Evolutionary conservation across 2,113 vertebrate genomes (phyloP), one percentile per base, ranked within the genome.

Genomic region (Struthidea cinerea): DNA sequence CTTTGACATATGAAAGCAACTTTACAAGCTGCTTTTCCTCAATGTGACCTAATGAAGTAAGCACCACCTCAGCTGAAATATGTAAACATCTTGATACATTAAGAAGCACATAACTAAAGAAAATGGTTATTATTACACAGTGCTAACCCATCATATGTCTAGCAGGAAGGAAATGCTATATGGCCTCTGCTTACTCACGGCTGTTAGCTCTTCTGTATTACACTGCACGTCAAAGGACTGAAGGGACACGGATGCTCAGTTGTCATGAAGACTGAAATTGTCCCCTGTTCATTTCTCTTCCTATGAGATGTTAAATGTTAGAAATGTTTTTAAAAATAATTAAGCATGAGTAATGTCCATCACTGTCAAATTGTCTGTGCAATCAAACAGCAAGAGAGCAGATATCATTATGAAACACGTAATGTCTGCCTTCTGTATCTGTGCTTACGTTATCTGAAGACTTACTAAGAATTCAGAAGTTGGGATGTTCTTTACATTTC

Each of bases 1-100:
- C 93, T 90, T 15, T 97, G 96, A 97, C 96, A 90, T 93, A 94
- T 89, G 85, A 97, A 98, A 98, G 94, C 89, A 97, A 98, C 96
- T 97, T 97, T 91, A 95, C 94, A 86, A 94, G 91, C 52, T 95
- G 91, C 44, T 96, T 96, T 97, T 93, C 86, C 92, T 65, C 70
- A 95, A 75, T 79, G 88, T 78, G 81, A 97, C 90, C 97, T 94
- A 97, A 97, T 95, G 95, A 94, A 95, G 96, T 97, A 98, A 96
- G 88, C 77, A 92, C 60, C 71, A 93, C 89, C 95, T 97, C 95
- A 90, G 74, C 87, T 97, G 83, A 97, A 97, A 96, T 82, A 94
- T 20, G 77, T 90, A 97, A 95, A 92, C 73, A 94, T 93, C 77
- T 87, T 49, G 60, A 92, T 90, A 86, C 24, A 94, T 67, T 91